Conservation (phyloP, 2,888 invertebrate genomes). For the Gymnocheta viridis region DNA sequence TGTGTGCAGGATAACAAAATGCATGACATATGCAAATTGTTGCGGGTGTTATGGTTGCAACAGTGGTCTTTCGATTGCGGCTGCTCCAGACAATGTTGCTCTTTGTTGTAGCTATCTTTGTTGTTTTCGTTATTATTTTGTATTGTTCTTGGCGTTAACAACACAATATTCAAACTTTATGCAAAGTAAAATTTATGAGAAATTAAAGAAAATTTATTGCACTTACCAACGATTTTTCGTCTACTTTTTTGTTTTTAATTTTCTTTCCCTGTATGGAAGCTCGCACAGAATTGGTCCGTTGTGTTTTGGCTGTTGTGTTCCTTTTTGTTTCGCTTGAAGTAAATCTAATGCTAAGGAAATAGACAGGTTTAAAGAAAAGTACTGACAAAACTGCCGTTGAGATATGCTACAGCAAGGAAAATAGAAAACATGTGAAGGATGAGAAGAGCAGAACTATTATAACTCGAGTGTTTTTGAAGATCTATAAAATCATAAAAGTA, state of each 20-base stretch:
- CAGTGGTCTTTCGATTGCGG: conserved; percentile 39
- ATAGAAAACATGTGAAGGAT: too few relatives aligned
- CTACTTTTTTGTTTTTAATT: neutral
- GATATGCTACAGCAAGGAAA: neutral
- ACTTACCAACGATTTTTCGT: conserved; percentile 62
- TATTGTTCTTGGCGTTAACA: conserved; percentile 68
- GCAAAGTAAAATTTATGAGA: conserved; percentile 80
- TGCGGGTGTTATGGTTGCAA: conserved; percentile 64
- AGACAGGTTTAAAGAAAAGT: conserved; percentile 38
- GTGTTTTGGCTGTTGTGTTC: neutral
- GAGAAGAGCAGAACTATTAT: too few relatives aligned
- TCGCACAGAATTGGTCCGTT: conserved; percentile 38
- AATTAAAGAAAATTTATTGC: conserved; percentile 80
- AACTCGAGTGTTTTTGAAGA: too few relatives aligned
- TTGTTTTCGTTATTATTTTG: conserved; percentile 64
- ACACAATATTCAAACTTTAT: conserved; percentile 73
- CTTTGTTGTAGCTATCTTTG: conserved; percentile 39
- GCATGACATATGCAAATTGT: conserved; percentile 67
- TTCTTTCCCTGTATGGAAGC: conserved; percentile 30
- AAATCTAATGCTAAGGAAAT: conserved; percentile 3
- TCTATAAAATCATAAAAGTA: too few relatives aligned
- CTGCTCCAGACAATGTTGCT: conserved; percentile 41
- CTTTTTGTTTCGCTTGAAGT: conserved; percentile 21
- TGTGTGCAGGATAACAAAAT: conserved; percentile 62
- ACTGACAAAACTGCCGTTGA: neutral